A percentile compares a stretch with the other conserved stretches of the same genome.
These are phyloP conservation scores for Sparidentex hasta DNA, from an alignment of 2,797 vertebrate genomes.

Conservation along the genomic window DNA sequence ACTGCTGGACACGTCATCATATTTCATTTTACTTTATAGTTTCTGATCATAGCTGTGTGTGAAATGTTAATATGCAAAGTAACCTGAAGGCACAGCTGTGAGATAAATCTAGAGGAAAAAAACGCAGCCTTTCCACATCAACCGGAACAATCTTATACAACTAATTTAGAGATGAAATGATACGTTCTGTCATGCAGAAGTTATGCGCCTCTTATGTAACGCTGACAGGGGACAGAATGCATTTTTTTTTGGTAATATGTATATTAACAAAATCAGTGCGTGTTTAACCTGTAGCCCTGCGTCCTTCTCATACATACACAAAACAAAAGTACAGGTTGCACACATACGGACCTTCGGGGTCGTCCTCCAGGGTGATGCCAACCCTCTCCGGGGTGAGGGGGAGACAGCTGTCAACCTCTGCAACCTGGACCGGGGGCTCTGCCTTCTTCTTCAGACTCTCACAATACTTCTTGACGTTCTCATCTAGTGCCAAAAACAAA, in stretches of 20 bases:
- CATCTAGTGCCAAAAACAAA: slow-evolving; percentile 79
- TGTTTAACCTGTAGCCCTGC: no score
- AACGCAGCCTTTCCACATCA: not conserved
- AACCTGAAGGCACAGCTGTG: no score
- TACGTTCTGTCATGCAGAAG: not conserved
- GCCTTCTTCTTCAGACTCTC: slow-evolving; percentile 74
- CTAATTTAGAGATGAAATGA: not conserved
- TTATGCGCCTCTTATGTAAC: not conserved
- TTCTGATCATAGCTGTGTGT: not conserved
- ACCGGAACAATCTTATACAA: not conserved
- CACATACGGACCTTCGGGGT: slow-evolving; percentile 85
- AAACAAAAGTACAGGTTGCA: not conserved
- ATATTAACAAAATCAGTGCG: no score
- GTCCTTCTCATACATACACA: no score
- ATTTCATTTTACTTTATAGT: no score
- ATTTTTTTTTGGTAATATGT: not conserved
- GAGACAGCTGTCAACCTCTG: slow-evolving; percentile 91
- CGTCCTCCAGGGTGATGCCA: slow-evolving; percentile 89
- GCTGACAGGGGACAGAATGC: not conserved
- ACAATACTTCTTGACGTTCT: slow-evolving; percentile 88
- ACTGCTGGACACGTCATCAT: not conserved
- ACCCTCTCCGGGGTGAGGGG: slow-evolving; percentile 77
- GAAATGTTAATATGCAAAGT: no score
- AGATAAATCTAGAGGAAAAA: not conserved
- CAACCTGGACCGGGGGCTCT: slow-evolving; percentile 91